Base-by-base conservation (phyloP, 2,113 vertebrate species). In the Forbesichthys papilliferus region DNA sequence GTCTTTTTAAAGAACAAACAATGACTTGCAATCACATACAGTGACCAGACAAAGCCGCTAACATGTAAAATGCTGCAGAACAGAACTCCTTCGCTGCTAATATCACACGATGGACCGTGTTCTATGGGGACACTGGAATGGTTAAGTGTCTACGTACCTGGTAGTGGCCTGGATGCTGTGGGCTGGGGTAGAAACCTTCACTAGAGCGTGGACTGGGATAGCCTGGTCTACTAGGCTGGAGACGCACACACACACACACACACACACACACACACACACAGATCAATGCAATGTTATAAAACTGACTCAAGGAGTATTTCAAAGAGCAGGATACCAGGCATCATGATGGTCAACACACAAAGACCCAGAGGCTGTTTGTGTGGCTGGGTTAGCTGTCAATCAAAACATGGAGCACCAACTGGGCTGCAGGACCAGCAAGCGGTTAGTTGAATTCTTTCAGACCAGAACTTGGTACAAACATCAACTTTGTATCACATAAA, bases 171-270 rank as follows among this genome's bases (percentile, higher is more conserved):
- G 95, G 88, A 53, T 98, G 96, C 84, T 98, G 98, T 0, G 97
- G 95, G 81, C 96, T 96, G 16, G 98, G 96, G 71, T 95, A 98
- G 86, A 98, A 98, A 0, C 96, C 95, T 89, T 99, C 98, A 70
- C 98, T 99, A 73, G 97, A 98, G 69, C 98, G 93, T 0, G 98
- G 98, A 71, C 98, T 99, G 49, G 98, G 98, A 66, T 99, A 99
- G 12, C 97, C 98, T 27, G 98, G 98, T 85, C 98, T 93, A 70
- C 98, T 99, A 75, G 98, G 97, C 98, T 99, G 77, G 0, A 74
- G 9, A 74, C 11, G 64, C 48, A 68, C 9, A 58, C 0, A 62
- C 5, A 66, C 9, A 60, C 9, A 86, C 1, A 74, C 3, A 85
- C 3, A 64, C 10, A 62, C 34, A 61, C 55, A 55, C 16, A 65